Evolutionary conservation across 2,797 vertebrate genomes (phyloP).

Genomic region (Dendrocincla fuliginosa): DNA sequence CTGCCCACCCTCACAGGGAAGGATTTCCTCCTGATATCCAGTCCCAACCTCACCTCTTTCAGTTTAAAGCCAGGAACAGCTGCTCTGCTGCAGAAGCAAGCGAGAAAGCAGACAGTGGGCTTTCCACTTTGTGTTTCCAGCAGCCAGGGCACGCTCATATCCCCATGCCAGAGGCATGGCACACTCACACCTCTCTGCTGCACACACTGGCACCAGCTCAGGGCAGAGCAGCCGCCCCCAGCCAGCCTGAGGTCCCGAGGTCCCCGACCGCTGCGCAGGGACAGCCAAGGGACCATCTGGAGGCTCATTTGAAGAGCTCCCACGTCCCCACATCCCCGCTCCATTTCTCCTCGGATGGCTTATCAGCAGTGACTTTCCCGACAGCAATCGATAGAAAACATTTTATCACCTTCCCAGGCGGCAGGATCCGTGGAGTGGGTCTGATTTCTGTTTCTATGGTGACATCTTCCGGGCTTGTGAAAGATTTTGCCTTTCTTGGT

Average conservation of each 20-base stretch:
- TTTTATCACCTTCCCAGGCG: constrained; percentile 80
- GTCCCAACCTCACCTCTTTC: neutral
- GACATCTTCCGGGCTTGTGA: constrained; percentile 72
- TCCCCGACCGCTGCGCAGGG: neutral
- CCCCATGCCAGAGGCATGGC: neutral
- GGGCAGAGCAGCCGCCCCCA: neutral
- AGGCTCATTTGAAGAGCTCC: constrained; percentile 1
- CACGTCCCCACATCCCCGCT: neutral
- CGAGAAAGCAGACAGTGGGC: neutral
- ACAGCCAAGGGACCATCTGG: neutral
- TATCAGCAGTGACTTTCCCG: constrained; percentile 74
- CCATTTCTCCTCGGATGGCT: constrained; percentile 54
- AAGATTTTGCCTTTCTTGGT: constrained; percentile 62
- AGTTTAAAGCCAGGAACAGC: neutral
- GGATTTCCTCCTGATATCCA: neutral
- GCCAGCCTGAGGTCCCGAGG: neutral
- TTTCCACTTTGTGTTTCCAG: neutral
- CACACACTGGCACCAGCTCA: neutral
- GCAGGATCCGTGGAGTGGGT: constrained; percentile 71
- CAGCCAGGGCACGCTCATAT: neutral
- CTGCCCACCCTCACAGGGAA: neutral
- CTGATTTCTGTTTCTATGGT: constrained; percentile 78
- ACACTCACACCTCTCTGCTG: neutral
- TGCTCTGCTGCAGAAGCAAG: neutral
- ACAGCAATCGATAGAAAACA: constrained; percentile 80